Evolutionary conservation across 2,113 vertebrate species (phyloP), one percentile per base, ranked within the genome.

Genomic region (Laterallus jamaicensis): DNA sequence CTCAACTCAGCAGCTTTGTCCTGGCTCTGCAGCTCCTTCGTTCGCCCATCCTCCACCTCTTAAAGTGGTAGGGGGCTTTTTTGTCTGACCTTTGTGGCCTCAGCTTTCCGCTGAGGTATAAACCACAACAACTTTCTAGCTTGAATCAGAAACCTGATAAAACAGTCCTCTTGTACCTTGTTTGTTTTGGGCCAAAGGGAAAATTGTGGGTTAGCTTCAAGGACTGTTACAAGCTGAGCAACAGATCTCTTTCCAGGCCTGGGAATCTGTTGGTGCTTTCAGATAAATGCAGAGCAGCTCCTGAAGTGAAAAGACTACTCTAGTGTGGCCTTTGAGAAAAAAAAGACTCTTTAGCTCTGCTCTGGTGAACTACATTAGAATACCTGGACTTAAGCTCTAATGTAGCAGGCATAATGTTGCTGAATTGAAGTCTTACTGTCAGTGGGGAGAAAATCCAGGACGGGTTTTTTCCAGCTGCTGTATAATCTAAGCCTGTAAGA

Each of bases 391-490:
- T 74, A 32, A 21, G 63, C 67, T 74, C 67, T 52, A 17, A 13
- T 0, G 2, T 1, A 7, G 68, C 55, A 49, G 20, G 50, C 0
- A 0, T n/a, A 25, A 12, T 1, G 1, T 60, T 73, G 20, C 32
- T 28, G 68, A 31, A 12, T 2, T 54, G 32, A 35, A 62, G 12
- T 77, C 7, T 76, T 42, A 3, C n/a, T 69, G 42, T 42, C 21
- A 4, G n/a, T n/a, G 71, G 56, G 73, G 26, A 50, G 66, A 42
- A 49, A 82, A 42, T 15, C 5, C 64, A 47, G 60, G 28, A 26
- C 7, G 26, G 7, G 21, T 54, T 80, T 74, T 83, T 75, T 56
- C 35, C 70, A 81, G 21, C 35, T 91, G 47, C 77, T 85, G 3
- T 4, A 15, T 55, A 10, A 62, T 32, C 28, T 69, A 19, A 84